Conservation (phyloP, 92 coral and sea anemone genomes). For the Pocillopora meandrina region DNA sequence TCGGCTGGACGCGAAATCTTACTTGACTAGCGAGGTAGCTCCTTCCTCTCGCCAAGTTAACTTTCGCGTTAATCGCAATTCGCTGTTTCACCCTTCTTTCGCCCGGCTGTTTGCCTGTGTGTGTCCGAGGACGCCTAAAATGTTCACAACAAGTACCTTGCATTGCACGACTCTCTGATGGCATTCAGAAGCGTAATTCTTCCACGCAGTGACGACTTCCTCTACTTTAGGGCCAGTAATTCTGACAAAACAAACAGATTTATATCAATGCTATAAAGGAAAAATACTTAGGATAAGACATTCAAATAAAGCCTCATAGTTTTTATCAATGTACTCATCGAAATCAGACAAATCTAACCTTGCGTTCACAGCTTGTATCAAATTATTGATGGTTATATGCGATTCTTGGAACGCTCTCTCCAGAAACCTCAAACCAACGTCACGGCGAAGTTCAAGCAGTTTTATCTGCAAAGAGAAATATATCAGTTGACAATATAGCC, state of each 20-base stretch:
- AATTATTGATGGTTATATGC: conserved; percentile 70
- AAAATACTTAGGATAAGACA: neutral
- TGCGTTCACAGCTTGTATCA: conserved; percentile 61
- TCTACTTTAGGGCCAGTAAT: conserved; percentile 69
- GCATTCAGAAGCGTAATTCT: conserved; percentile 75
- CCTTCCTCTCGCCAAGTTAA: too few relatives aligned
- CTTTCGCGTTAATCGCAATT: too few relatives aligned
- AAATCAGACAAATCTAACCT: conserved; percentile 39
- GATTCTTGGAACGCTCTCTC: conserved; percentile 94
- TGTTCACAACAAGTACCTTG: conserved; percentile 59
- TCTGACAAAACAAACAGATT: conserved; percentile 14
- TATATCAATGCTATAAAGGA: neutral
- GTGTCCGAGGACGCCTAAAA: too few relatives aligned
- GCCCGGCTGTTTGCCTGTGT: too few relatives aligned
- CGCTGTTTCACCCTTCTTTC: too few relatives aligned
- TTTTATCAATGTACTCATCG: neutral
- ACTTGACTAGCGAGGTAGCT: too few relatives aligned
- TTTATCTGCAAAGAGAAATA: conserved; percentile 63
- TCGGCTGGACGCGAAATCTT: too few relatives aligned
- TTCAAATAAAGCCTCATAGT: neutral
- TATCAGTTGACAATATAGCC: too few relatives aligned
- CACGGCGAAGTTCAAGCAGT: conserved; percentile 94
- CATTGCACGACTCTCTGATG: conserved; percentile 73
- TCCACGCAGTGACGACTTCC: conserved; percentile 79
- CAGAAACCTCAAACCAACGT: conserved; percentile 88